phyloP scores from a whole-genome alignment of 2,113 vertebrate genomes.

The Ochotona princeps region DNA sequence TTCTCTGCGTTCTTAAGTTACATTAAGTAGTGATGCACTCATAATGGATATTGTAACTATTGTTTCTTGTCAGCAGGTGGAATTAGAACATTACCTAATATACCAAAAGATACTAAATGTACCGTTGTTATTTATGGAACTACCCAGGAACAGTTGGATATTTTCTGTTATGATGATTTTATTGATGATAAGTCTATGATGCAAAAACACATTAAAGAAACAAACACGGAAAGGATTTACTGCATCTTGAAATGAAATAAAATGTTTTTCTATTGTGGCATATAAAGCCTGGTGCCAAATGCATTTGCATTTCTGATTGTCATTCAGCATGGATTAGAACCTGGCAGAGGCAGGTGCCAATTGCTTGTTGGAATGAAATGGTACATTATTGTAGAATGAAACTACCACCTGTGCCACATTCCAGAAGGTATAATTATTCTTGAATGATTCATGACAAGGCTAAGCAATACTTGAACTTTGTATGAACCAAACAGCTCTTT shows the following conservation, averaged over 20 bases:
- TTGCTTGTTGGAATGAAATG: slow-evolving; percentile 54
- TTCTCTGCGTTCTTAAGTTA: slow-evolving; percentile 4
- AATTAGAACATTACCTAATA: slow-evolving; percentile 39
- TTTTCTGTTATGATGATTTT: slow-evolving; percentile 3
- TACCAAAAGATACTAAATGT: neutral
- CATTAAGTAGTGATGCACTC: slow-evolving; percentile 51
- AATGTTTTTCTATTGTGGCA: slow-evolving; percentile 15
- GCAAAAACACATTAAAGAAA: neutral
- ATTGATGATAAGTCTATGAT: neutral
- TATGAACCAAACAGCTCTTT: slow-evolving; percentile 27
- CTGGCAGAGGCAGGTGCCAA: slow-evolving; percentile 49
- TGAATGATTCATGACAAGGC: slow-evolving; percentile 9
- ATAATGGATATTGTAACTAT: slow-evolving; percentile 14
- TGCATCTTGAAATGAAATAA: slow-evolving; percentile 36
- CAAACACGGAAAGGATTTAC: neutral
- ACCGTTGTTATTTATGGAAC: neutral
- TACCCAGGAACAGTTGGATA: neutral
- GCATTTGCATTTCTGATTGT: slow-evolving; percentile 51
- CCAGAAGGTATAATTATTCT: slow-evolving; percentile 17
- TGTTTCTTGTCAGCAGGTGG: slow-evolving; percentile 13
- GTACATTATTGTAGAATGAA: slow-evolving; percentile 50
- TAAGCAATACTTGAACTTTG: slow-evolving; percentile 44
- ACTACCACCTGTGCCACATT: slow-evolving; percentile 37
- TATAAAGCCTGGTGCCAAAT: neutral
- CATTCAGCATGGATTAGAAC: slow-evolving; percentile 33